Evolutionary conservation across 2,888 invertebrate genomes (phyloP).

Genomic region (Drosophila emarginata): DNA sequence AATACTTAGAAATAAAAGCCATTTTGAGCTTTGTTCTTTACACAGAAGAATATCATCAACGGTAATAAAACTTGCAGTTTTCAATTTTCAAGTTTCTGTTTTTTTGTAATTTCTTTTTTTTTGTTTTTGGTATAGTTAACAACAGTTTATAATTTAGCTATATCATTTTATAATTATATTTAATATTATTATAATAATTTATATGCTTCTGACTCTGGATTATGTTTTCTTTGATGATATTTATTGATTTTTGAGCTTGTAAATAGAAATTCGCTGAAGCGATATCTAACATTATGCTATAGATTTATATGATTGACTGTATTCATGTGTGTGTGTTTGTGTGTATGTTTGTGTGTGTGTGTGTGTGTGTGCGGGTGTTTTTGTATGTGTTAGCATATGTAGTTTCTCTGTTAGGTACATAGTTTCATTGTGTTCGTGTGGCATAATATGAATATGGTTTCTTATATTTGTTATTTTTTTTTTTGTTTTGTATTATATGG

Average conservation of each 20-base stretch:
- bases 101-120: neutral
- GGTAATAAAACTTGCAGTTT: constrained; percentile 76
- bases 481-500: constrained; percentile 23
- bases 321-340: constrained; percentile 16
- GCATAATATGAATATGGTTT: constrained; percentile 30
- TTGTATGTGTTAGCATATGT: constrained; percentile 47
- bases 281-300: constrained; percentile 43
- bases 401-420: constrained; percentile 72
- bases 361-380: constrained; percentile 20
- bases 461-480: neutral
- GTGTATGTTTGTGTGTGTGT: constrained; percentile 24
- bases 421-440: constrained; percentile 74
- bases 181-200: constrained; percentile 51
- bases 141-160: constrained; percentile 51
- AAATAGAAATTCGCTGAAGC: constrained; percentile 70
- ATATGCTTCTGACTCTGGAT: constrained; percentile 45
- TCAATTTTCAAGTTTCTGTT: constrained; percentile 23
- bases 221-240: constrained; percentile 67
- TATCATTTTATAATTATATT: constrained; percentile 35
- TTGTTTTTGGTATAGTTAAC: constrained; percentile 54
- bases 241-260: constrained; percentile 55
- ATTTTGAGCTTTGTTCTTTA: constrained; percentile 36
- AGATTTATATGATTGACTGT: constrained; percentile 26
- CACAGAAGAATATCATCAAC: constrained; percentile 74
- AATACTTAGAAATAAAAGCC: constrained; percentile 39